phyloP scores from a whole-genome alignment of 2,888 invertebrate species.

The Torymus tubicola region DNA sequence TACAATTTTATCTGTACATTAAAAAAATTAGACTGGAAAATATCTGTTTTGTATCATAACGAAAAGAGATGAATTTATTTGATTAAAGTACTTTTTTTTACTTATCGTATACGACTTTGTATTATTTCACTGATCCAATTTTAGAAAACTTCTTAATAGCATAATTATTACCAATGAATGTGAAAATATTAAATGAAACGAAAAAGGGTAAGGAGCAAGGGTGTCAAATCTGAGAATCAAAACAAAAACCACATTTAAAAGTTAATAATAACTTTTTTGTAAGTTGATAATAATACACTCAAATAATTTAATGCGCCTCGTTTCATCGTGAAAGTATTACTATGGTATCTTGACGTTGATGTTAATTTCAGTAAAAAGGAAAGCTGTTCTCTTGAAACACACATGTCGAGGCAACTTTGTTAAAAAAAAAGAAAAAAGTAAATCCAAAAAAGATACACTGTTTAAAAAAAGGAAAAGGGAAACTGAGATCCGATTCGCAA shows the following conservation, averaged over 20 bases:
- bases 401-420: constrained; percentile 41
- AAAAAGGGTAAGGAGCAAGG: constrained; percentile 1
- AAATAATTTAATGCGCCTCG: constrained; percentile 56
- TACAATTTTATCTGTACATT: constrained; percentile 34
- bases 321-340: constrained; percentile 44
- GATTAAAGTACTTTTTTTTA: constrained; percentile 43
- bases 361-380: constrained; percentile 49
- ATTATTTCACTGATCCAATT: not conserved
- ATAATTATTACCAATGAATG: not conserved
- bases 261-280: constrained; percentile 57
- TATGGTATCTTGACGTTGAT: constrained; percentile 43
- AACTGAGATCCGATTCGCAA: constrained; percentile 60
- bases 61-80: constrained; percentile 19
- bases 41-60: constrained; percentile 36
- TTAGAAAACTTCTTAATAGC: too few relatives aligned
- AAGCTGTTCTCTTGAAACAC: constrained; percentile 48
- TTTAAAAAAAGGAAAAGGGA: constrained; percentile 54
- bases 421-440: constrained; percentile 45
- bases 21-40: constrained; percentile 26
- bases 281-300: constrained; percentile 56
- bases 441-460: constrained; percentile 49
- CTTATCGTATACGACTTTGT: not conserved
- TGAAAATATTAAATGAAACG: not conserved
- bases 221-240: constrained; percentile 34
- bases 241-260: constrained; percentile 55